phyloP scores from a whole-genome alignment of 2,113 vertebrate species.

The Ceratotherium simum region DNA sequence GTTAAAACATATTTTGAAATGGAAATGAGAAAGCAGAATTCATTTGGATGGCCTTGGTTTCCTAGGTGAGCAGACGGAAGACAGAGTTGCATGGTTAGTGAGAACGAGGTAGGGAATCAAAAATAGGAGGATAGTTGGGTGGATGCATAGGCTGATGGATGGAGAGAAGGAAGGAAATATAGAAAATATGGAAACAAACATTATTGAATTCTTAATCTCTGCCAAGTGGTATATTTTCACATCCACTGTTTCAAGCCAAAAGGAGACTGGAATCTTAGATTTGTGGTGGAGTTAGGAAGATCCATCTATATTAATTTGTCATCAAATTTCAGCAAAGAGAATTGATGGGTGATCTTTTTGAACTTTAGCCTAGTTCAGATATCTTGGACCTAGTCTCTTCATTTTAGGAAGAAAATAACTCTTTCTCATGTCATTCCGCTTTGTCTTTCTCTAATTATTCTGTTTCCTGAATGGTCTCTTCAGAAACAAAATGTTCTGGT shows the following conservation, averaged over 20 bases:
- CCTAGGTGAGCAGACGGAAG: not conserved
- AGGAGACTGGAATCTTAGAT: not conserved
- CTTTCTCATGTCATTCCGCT: not conserved
- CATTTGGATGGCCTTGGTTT: not conserved
- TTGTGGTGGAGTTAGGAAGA: not conserved
- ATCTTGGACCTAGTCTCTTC: not conserved
- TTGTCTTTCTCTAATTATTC: not conserved
- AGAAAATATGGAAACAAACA: not conserved
- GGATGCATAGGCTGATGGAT: not conserved
- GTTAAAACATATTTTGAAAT: not conserved
- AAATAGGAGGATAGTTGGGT: not conserved
- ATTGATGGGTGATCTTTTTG: not conserved
- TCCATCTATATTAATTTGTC: not conserved
- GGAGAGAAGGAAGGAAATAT: not conserved
- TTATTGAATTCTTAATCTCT: not conserved
- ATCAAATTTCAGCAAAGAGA: not conserved
- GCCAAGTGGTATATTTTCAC: not conserved
- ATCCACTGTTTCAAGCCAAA: not conserved
- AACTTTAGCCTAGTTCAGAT: not conserved
- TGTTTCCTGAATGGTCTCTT: not conserved
- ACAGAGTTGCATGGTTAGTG: not conserved
- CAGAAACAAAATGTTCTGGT: not conserved
- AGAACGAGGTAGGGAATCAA: not conserved
- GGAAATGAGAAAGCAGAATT: not conserved
- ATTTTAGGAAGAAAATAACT: not conserved